Evolutionary conservation across 2,797 vertebrate genomes (phyloP), one percentile per base, ranked within the genome.

Genomic region (Peromyscus nudipes): DNA sequence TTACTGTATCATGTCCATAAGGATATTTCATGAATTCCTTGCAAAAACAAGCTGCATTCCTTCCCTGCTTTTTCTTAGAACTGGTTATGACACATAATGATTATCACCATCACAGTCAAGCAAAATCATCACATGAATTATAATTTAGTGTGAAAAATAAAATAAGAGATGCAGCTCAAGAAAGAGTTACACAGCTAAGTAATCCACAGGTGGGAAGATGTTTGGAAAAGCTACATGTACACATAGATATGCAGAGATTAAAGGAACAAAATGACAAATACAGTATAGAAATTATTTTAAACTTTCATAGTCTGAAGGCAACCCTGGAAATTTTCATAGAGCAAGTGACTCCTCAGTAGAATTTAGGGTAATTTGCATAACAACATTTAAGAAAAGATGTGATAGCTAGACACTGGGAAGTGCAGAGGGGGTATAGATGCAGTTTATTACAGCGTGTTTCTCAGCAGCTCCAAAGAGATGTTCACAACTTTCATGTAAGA

Each of bases 11-110:
- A 87, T 40, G 14, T 43, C n/a, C 55, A 64, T 7, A 23, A 71
- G 80, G 21, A 64, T 77, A 17, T 79, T 87, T 62, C 49, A 87
- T 37, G 80, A 52, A 93, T 80, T 90, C 57, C 23, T 92, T 84
- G 23, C 71, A 46, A 37, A 90, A 92, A 81, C 60, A 29, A 77
- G 8, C 11, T 62, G 13, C 16, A 73, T 13, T 23, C 0, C 1
- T 89, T 27, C 27, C 17, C 12, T 82, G 31, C n/a, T 75, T 91
- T 80, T 94, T 94, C 52, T 81, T 64, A 40, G 23, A 71, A 11
- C 75, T 71, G 37, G 52, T 91, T 91, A 37, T 76, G 60, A 93
- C 87, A 29, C 31, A 43, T 89, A 81, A 49, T 92, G 43, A 34
- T 62, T 85, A 82, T 92, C 27, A 31, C 43, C 23, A 40, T 19